Base-by-base conservation (phyloP, 2,888 invertebrate genomes). In the Coenonympha glycerion region DNA sequence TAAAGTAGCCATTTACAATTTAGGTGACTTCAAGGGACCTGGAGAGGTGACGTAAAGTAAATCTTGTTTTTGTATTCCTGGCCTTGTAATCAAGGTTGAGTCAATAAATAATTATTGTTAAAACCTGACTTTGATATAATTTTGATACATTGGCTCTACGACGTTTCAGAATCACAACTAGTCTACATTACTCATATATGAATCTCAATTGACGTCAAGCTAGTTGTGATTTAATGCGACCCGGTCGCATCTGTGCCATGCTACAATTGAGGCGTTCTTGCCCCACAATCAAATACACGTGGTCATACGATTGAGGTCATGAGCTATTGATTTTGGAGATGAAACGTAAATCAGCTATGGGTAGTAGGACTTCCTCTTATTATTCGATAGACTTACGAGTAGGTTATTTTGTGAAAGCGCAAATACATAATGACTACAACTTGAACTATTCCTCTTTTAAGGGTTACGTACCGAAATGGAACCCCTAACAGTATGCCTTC, bases 241-340 rank as follows among this genome's bases (percentile, higher is more conserved):
- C 13, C 15, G 26, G 16, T 47, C 41, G 18, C 36, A 37, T 51
- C 34, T 47, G 51, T 30, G 16, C 55, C 49, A 47, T 49, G 49
- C 49, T 52, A 46, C 47, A 50, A 55, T 50, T 41, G 40, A 44
- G 39, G 39, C 33, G 26, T 40, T 37, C 40, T 68, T 62, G 64
- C 58, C 53, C 50, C 47, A 53, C 63, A 64, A 69, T 71, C 64
- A 66, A 64, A 65, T 62, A 60, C 57, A 60, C 56, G 65, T 48
- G 33, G 42, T 40, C 51, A 28, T 48, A 49, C 55, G 52, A 67
- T 69, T 64, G 69, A 58, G 76, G 76, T 76, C 77, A 71, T 47
- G 61, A 65, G 46, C 62, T 58, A 61, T 61, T 58, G 55, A 41
- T 57, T 61, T 61, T 58, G 54, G 31, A 56, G 42, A 41, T 39